Evolutionary conservation across 2,113 vertebrate genomes (phyloP).

Genomic region (Anguilla rostrata): DNA sequence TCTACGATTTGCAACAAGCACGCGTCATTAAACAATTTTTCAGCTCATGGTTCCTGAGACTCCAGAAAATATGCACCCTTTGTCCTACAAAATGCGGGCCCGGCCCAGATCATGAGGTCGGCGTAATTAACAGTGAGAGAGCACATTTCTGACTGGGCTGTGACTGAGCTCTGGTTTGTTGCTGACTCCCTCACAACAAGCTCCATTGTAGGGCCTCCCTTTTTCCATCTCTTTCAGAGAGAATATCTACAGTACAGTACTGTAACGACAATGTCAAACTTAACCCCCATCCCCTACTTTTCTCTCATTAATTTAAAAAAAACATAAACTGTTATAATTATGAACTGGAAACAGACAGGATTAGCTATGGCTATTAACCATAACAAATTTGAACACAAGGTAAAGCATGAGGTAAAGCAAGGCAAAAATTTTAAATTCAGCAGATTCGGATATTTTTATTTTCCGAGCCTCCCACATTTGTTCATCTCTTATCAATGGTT

Average conservation of each 20-base stretch:
- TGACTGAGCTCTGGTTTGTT: not conserved
- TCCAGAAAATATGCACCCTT: not conserved
- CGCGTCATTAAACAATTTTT: not conserved
- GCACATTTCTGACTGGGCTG: conserved; percentile 18
- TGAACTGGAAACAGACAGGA: not conserved
- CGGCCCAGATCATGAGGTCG: not conserved
- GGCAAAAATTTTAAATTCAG: conserved; percentile 13
- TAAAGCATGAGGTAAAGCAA: not conserved
- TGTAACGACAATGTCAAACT: not conserved
- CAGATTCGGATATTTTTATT: not conserved
- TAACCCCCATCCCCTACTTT: not conserved
- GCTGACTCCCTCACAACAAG: conserved; percentile 5
- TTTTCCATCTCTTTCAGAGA: not conserved
- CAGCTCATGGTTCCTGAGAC: not conserved
- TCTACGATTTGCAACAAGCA: not conserved
- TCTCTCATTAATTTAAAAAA: not conserved
- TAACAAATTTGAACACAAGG: conserved; percentile 11
- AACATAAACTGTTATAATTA: not conserved
- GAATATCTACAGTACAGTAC: not conserved
- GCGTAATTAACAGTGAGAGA: conserved; percentile 24
- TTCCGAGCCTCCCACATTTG: too few relatives aligned
- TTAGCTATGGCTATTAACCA: conserved; percentile 8
- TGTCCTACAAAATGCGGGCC: not conserved
- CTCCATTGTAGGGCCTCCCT: not conserved
- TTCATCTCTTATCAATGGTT: not conserved